Base-by-base conservation (phyloP, 2,888 invertebrate genomes). In the Hymenopus coronatus region DNA sequence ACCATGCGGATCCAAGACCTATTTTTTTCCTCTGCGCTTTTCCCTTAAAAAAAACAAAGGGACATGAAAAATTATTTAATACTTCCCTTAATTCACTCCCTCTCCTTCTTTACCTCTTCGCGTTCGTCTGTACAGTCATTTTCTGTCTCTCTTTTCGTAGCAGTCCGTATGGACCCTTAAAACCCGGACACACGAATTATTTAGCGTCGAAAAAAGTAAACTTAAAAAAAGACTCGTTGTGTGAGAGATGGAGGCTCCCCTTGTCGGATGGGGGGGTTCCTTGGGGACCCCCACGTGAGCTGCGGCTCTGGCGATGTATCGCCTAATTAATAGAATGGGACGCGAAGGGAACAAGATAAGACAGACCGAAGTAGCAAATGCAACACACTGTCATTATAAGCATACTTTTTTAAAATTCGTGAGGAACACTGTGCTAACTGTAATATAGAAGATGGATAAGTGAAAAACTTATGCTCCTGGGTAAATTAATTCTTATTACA, bases 21-120 rank as follows among this genome's bases (percentile, higher is more conserved):
- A 86, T 86, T 89, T 89, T 88, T 84, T 83, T 46, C 85, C 81
- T 87, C 82, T 87, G n/a, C 70, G 70, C 82, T 87, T 87, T 87
- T 70, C 20, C 87, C 40, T 87, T 85, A 54, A 70, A 89, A 89
- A 89, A 89, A 90, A 88, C 89, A 89, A 90, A 90, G 90, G 90
- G 90, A 90, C 90, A 90, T 90, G 90, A 90, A 90, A 90, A 90
- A 90, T 90, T 90, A 90, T 90, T 90, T 90, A 90, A 90, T 90
- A 90, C 90, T 90, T 90, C 90, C 90, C 90, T 90, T 90, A 90
- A 90, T 90, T 90, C 90, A 90, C 88, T 85, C 84, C 88, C 88
- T 88, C 27, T 46, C 88, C 87, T 85, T 54, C 46, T 81, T 82
- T 25, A 87, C 27, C 84, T 85, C 46, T 87, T 30, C 85, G 70